Evolutionary conservation across 64 coral and sea anemone species (phyloP).

Genomic region (Catalaphyllia jardinei): DNA sequence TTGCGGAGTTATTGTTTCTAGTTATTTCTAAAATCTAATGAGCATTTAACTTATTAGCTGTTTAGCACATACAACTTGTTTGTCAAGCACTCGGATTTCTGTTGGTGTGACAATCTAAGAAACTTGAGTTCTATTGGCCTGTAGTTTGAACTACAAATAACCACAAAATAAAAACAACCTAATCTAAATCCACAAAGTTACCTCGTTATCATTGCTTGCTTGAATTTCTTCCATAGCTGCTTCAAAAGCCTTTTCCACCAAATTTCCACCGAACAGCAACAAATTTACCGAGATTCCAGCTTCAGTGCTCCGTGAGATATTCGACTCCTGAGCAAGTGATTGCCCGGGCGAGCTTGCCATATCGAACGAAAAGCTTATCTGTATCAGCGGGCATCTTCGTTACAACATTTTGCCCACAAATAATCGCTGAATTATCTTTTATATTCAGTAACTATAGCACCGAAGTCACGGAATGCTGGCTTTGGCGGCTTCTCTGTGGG

Average conservation of each 20-base stretch:
- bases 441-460: background rate
- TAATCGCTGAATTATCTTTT: background rate
- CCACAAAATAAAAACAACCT: constrained; percentile 6
- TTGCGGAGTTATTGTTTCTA: background rate
- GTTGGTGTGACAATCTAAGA: constrained; percentile 10
- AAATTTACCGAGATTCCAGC: background rate
- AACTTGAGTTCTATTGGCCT: background rate
- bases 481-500: background rate
- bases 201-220: background rate
- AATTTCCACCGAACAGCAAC: background rate
- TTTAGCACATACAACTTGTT: constrained; percentile 24
- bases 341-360: background rate
- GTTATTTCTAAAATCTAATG: background rate
- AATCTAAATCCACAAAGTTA: background rate
- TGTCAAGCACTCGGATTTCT: constrained; percentile 19
- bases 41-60: background rate
- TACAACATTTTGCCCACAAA: background rate
- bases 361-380: background rate
- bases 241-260: constrained; percentile 30
- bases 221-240: constrained; percentile 10
- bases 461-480: constrained; percentile 8
- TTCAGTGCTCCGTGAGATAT: background rate
- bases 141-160: constrained; percentile 1
- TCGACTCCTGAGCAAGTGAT: background rate
- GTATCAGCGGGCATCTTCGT: constrained; percentile 1